These are phyloP conservation scores for Spisula solida DNA, from an alignment of 2,888 invertebrate genomes.

Conservation along the genomic window DNA sequence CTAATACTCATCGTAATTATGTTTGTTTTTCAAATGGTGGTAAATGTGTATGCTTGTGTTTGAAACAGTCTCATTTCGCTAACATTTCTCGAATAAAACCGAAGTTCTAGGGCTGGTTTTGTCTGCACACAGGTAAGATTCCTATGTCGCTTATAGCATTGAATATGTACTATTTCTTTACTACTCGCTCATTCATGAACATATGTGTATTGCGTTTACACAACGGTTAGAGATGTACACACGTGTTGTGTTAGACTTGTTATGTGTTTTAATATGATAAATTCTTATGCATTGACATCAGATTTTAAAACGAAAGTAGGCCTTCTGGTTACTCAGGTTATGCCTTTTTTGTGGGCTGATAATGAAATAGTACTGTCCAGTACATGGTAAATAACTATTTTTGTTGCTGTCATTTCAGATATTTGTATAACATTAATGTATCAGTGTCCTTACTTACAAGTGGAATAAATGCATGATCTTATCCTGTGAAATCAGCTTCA, in stretches of 20 bases:
- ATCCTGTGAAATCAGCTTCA: too few relatives aligned
- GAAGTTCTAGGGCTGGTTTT: not conserved
- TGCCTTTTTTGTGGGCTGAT: too few relatives aligned
- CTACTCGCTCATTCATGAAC: not conserved
- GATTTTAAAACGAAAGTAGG: not conserved
- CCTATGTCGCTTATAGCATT: constrained; percentile 62
- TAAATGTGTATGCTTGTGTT: constrained; percentile 9
- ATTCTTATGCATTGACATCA: not conserved
- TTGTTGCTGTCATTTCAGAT: too few relatives aligned
- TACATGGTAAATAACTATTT: too few relatives aligned
- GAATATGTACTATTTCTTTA: constrained; percentile 12
- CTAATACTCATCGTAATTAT: constrained; percentile 10
- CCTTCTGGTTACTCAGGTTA: not conserved
- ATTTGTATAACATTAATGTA: too few relatives aligned
- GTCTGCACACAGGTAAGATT: constrained; percentile 54
- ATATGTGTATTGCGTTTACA: not conserved
- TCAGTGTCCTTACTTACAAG: too few relatives aligned
- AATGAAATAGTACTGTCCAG: too few relatives aligned
- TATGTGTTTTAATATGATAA: not conserved
- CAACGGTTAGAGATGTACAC: not conserved
- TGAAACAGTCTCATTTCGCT: not conserved
- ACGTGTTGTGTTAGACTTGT: not conserved
- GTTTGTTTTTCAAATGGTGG: constrained; percentile 10
- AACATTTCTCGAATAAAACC: not conserved
- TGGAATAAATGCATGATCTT: too few relatives aligned